Base-by-base conservation (phyloP, 2,113 vertebrate species). In the Gila orcuttii region DNA sequence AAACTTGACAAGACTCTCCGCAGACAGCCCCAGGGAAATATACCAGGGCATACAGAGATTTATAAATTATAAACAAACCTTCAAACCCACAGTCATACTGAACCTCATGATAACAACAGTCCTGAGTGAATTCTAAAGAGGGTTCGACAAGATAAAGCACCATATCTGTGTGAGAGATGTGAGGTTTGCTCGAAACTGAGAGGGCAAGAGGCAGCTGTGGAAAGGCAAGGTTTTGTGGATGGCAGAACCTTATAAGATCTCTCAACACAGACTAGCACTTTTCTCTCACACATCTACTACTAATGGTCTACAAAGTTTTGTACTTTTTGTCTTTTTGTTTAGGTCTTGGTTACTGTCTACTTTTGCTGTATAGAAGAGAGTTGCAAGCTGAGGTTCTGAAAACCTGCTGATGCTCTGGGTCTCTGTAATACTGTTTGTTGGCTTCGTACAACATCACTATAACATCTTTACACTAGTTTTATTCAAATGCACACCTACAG, bases 401-500 rank as follows among this genome's bases (percentile, higher is more conserved):
- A 47, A 47, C 42, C 71, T 74, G 39, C 23, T 74, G 12, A 25
- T 6, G 71, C 23, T 75, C 42, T 3, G 3, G 12, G n/a, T 47
- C 39, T 47, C 71, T n/a, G n/a, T 74, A 47, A 75, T 47, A 47
- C 13, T 25, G 42, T 75, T 47, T 47, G 12, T 25, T 47, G 71
- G 23, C 71, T 74, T n/a, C 12, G 6, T 25, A 9, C 23, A 74
- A 74, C 42, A 47, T 23, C 39, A 9, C 71, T 74, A 17, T 47
- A 47, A 75, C 13, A 47, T 47, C 60, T 75, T 47, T 28, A n/a
- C 71, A 1, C 71, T 25, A 75, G 42, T 75, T 75, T 75, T n/a
- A 75, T 47, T 75, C n/a, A 47, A 75, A 75, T 75, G 47, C 71
- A 74, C 39, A 47, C 71, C 71, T 74, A 45, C 42, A 25, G 71